phyloP scores from a whole-genome alignment of 2,797 vertebrate genomes.

The Sebastes trivittatus region DNA sequence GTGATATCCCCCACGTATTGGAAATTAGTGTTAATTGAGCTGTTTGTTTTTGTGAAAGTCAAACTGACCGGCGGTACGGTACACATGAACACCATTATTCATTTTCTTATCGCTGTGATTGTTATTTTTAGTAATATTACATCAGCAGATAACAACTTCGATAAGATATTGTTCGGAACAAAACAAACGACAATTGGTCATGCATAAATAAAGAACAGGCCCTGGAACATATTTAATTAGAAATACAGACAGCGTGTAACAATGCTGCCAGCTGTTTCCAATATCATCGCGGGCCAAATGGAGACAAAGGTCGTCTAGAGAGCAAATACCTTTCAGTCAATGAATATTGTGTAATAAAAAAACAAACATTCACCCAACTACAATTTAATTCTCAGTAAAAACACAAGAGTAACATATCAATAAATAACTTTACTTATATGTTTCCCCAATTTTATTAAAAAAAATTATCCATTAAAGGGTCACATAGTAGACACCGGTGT shows the following conservation, averaged over 20 bases:
- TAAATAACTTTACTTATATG: not conserved
- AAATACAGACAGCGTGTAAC: conserved; percentile 24
- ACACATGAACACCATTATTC: not conserved
- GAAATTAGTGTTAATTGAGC: not conserved
- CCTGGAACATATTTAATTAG: not conserved
- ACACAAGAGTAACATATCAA: not conserved
- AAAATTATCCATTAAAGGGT: not conserved
- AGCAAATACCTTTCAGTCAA: not conserved
- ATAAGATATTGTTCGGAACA: conserved; percentile 31
- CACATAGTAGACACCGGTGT: not conserved
- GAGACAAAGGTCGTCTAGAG: conserved; percentile 17
- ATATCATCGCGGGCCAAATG: not conserved
- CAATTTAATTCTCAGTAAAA: not conserved
- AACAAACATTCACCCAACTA: not conserved
- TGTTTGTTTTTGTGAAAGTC: not conserved
- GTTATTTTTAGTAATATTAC: not conserved
- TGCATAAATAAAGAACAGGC: not conserved
- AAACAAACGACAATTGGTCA: conserved; percentile 15
- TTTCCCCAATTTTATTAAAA: not conserved
- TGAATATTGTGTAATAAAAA: not conserved
- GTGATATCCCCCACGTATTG: not conserved
- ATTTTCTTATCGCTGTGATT: not conserved
- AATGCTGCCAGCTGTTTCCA: conserved; percentile 17
- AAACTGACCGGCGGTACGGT: not conserved
- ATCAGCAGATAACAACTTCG: not conserved